Evolutionary conservation across 2,113 vertebrate genomes (phyloP).

Genomic region (Brachyhypopomus occidentalis): DNA sequence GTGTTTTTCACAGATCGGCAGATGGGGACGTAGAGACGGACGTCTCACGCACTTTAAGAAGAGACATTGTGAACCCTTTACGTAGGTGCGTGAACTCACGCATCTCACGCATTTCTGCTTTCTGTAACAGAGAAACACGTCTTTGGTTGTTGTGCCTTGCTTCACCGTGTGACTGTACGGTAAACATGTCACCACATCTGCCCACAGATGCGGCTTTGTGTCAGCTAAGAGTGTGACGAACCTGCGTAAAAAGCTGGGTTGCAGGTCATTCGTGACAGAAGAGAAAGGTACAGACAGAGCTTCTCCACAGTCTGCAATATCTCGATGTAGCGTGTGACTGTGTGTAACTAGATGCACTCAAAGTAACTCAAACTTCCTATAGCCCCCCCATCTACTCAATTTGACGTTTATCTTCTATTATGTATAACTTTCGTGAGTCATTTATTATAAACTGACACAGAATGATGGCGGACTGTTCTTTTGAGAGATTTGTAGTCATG

Average conservation of each 20-base stretch:
- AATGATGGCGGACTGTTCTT: too few relatives aligned
- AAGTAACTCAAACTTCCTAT: too few relatives aligned
- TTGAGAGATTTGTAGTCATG: too few relatives aligned
- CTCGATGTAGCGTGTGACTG: too few relatives aligned
- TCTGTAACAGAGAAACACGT: too few relatives aligned
- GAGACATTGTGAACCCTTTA: constrained; percentile 75
- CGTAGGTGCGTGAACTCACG: constrained; percentile 69
- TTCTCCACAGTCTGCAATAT: background rate
- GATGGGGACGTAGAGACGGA: constrained; percentile 54
- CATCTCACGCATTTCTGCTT: too few relatives aligned
- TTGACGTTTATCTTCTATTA: background rate
- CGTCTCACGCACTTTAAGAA: constrained; percentile 68
- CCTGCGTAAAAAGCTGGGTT: constrained; percentile 76
- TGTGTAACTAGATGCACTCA: too few relatives aligned
- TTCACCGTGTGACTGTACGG: background rate
- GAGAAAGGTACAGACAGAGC: constrained; percentile 73
- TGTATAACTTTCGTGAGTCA: too few relatives aligned
- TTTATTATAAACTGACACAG: too few relatives aligned
- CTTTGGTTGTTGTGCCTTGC: background rate
- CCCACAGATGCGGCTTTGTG: constrained; percentile 76
- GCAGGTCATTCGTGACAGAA: constrained; percentile 75
- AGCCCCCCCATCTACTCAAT: too few relatives aligned
- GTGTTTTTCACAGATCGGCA: constrained; percentile 64
- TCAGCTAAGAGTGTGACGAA: constrained; percentile 78
- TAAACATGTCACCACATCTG: constrained; percentile 19